Evolutionary conservation across 2,113 vertebrate genomes (phyloP), one percentile per base, ranked within the genome.

Genomic region (Dipodomys ordii): DNA sequence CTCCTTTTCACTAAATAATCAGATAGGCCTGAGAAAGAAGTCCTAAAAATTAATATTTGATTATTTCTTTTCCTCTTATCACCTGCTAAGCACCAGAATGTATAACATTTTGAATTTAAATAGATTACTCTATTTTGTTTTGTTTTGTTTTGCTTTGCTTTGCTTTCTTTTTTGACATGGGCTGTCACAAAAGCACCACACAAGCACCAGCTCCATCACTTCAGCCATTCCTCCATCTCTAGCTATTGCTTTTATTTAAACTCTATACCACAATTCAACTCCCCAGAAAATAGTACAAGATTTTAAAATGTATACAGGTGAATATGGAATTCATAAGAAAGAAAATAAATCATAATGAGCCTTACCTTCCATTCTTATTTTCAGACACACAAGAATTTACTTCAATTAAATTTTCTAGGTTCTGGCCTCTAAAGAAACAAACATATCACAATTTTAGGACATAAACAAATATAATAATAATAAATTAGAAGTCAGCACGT

Each of bases 331-430:
- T 85, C 28, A 76, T 67, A 67, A 89, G 65, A 92, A 71, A 83
- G 9, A 88, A 84, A 7, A 6, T 35, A 67, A 90, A 87, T 94
- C 91, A 77, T 39, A 69, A 68, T 88, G 73, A 83, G 13, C 5
- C 85, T 76, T 97, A 91, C 81, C 28, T 96, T 98, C 93, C 62
- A 97, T 96, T 98, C 57, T 97, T 97, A 68, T 97, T 97, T 93
- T 97, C 95, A 94, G 95, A 88, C 32, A 78, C 32, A 85, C 53
- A 74, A 88, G 94, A 80, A 80, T 96, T 95, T 93, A 87, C 83
- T 93, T 96, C 93, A 91, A 23, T 91, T 82, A 96, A 68, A 81
- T 94, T 94, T 3, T 90, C 95, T 71, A 74, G n/a, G 44, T 94
- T 62, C 84, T 86, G 71, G 71, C 71, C 76, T 77, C 96, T 97